Percentiles rank a stretch among this genome's conserved stretches.
These are phyloP conservation scores for Electrona antarctica DNA, from an alignment of 2,113 vertebrate species.

Conservation along the genomic window DNA sequence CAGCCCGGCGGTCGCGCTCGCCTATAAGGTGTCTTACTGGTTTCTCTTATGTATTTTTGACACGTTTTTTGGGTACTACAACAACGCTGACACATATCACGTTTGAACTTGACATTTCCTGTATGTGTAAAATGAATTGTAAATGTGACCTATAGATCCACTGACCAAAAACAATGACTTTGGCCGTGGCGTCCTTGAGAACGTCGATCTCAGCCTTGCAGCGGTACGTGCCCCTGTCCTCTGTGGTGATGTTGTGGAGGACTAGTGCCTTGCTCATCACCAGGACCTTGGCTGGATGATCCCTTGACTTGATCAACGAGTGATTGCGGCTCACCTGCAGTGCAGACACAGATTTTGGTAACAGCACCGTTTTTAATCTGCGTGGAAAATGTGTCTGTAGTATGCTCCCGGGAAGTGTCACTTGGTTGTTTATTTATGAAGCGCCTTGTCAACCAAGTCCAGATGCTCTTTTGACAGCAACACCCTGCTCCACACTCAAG, in stretches of 20 bases:
- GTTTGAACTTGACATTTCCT: background rate
- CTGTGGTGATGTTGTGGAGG: constrained; percentile 80
- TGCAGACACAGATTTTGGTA: constrained; percentile 46
- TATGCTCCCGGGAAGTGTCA: too few species aligned
- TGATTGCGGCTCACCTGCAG: constrained; percentile 55
- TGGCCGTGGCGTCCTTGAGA: constrained; percentile 38
- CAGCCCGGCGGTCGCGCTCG: too few species aligned
- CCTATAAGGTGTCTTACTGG: too few species aligned
- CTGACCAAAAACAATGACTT: constrained; percentile 82
- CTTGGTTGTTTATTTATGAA: too few species aligned
- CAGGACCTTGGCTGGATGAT: accelerated
- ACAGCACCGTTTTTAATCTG: too few species aligned
- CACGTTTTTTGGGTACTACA: too few species aligned
- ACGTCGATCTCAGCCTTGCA: constrained; percentile 71
- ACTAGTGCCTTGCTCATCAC: constrained; percentile 63
- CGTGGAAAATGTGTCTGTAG: too few species aligned
- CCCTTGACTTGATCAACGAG: background rate
- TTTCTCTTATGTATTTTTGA: too few species aligned
- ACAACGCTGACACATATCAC: background rate
- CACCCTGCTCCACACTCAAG: too few species aligned
- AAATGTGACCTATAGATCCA: background rate
- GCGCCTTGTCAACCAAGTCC: too few species aligned
- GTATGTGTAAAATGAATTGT: background rate
- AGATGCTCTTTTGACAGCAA: too few species aligned
- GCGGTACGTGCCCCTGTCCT: constrained; percentile 79